Percentiles rank a stretch among this genome's conserved stretches.
phyloP scores from a whole-genome alignment of 2,113 vertebrate genomes.

The Natator depressus region DNA sequence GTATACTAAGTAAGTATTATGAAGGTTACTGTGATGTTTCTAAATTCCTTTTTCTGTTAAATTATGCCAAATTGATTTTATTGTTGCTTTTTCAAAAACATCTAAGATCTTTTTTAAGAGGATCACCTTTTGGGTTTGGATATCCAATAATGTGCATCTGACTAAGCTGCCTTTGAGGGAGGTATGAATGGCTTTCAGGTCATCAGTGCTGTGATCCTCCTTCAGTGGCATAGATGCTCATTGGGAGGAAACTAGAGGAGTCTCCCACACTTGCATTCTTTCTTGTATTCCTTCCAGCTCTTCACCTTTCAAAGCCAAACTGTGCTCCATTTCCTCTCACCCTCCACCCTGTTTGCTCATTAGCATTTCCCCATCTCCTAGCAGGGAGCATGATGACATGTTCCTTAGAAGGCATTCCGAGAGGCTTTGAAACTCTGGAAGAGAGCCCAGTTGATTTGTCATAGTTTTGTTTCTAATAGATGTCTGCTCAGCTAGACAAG shows the following conservation, averaged over 20 bases:
- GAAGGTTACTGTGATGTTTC: background rate
- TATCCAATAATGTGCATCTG: background rate
- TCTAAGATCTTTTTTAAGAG: background rate
- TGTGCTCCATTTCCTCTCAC: background rate
- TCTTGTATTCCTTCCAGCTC: background rate
- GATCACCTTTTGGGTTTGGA: background rate
- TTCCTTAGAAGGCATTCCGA: background rate
- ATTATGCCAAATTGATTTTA: background rate
- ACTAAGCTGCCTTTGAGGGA: background rate
- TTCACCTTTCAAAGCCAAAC: background rate
- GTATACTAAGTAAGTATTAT: background rate
- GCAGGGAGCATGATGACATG: background rate
- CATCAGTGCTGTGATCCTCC: background rate
- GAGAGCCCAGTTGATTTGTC: background rate
- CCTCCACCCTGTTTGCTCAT: background rate
- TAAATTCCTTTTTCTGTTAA: background rate
- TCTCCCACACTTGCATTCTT: background rate
- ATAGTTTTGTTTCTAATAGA: background rate
- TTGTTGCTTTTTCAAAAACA: background rate
- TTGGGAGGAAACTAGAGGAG: background rate
- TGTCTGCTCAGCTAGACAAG: background rate
- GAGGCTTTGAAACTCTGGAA: background rate
- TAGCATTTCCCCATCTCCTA: background rate
- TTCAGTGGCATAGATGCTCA: background rate
- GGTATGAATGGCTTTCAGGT: background rate